phyloP scores from a whole-genome alignment of 2,113 vertebrate genomes.

The Leptosomus discolor region DNA sequence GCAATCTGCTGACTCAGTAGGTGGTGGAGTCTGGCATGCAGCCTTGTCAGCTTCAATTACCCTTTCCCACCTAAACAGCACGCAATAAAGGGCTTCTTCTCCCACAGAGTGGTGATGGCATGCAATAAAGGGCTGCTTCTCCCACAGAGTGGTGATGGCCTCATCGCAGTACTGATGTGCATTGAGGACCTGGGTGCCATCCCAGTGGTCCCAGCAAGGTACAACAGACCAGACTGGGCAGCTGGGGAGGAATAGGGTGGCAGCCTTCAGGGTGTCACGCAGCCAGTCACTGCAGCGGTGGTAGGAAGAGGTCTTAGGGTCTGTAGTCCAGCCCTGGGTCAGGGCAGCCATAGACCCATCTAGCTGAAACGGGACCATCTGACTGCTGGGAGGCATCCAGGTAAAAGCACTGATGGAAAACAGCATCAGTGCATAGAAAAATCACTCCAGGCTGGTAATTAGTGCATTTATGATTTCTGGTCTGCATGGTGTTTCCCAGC shows the following conservation, averaged over 20 bases:
- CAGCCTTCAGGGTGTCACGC: not conserved
- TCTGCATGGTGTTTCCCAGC: not conserved
- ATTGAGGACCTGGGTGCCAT: not conserved
- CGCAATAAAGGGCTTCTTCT: fast-evolving
- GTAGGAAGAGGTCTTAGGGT: not conserved
- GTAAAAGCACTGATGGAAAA: not conserved
- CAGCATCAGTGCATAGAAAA: not conserved
- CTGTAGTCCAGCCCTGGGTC: not conserved
- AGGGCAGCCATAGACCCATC: not conserved
- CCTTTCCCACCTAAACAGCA: not conserved
- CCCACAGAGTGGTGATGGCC: not conserved
- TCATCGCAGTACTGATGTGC: not conserved
- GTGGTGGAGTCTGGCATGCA: too few relatives aligned
- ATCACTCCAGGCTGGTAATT: not conserved
- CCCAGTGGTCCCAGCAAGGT: not conserved
- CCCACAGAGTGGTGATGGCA: not conserved
- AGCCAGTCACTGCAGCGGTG: not conserved
- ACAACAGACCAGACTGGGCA: not conserved
- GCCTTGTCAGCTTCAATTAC: not conserved
- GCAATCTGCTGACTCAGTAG: not conserved
- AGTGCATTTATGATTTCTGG: not conserved
- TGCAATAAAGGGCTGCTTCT: fast-evolving
- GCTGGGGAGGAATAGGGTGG: not conserved
- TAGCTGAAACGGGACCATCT: not conserved
- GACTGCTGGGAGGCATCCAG: not conserved